These are phyloP conservation scores for Fulica atra DNA, from an alignment of 2,113 vertebrate genomes.

Conservation along the genomic window DNA sequence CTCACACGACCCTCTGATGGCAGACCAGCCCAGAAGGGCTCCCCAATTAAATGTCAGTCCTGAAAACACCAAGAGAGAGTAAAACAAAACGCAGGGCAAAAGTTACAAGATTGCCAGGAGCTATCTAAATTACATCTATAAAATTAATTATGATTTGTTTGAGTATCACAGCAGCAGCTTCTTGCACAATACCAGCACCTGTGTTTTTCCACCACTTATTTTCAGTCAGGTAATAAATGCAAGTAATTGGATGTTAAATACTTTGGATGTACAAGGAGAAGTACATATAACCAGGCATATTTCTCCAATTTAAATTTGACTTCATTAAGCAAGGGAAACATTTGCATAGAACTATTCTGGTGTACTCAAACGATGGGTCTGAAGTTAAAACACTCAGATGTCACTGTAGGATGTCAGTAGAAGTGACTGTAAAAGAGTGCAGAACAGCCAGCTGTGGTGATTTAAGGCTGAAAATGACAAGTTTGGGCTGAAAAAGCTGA, in stretches of 20 bases:
- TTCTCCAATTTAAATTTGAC: not conserved
- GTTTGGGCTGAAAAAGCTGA: not conserved
- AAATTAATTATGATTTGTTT: not conserved
- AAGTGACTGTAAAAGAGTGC: not conserved
- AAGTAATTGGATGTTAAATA: not conserved
- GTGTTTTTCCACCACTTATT: not conserved
- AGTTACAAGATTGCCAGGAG: not conserved
- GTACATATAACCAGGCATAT: accelerated
- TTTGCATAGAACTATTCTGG: not conserved
- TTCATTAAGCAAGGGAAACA: not conserved
- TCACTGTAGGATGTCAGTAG: not conserved
- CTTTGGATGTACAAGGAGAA: not conserved
- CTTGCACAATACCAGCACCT: not conserved
- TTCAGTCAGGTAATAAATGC: not conserved
- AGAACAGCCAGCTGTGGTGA: not conserved
- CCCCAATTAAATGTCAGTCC: conserved; percentile 96
- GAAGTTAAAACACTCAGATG: not conserved
- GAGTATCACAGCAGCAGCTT: not conserved
- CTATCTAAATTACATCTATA: not conserved
- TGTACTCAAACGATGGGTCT: not conserved
- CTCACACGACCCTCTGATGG: conserved; percentile 88
- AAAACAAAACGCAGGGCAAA: not conserved
- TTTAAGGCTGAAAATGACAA: not conserved
- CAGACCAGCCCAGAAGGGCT: conserved; percentile 92
- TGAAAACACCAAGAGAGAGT: conserved; percentile 34